Evolutionary conservation across 2,113 vertebrate species (phyloP).

Genomic region (Macheiramphus alcinus): DNA sequence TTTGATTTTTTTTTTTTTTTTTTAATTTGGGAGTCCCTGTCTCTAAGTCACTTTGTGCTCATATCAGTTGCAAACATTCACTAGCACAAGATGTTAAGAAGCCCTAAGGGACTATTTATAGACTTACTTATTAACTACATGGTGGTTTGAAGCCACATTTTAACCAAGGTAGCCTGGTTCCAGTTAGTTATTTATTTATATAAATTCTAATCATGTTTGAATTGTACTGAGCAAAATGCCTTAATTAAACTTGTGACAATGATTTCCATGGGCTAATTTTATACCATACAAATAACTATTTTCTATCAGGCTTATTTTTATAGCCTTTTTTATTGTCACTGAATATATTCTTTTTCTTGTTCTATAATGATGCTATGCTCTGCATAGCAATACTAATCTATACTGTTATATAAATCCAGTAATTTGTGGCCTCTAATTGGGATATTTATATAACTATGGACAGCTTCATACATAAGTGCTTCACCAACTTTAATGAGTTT

Average conservation of each 20-base stretch:
- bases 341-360: not conserved
- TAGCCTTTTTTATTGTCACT: not conserved
- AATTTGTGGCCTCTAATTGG: not conserved
- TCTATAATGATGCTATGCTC: not conserved
- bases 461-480: not conserved
- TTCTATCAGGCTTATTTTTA: constrained; percentile 14
- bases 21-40: not conserved
- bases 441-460: not conserved
- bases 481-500: not conserved
- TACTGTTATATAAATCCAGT: not conserved
- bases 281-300: not conserved
- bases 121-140: not conserved
- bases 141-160: not conserved
- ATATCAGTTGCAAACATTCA: not conserved
- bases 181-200: not conserved
- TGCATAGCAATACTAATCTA: not conserved
- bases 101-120: not conserved
- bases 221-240: not conserved
- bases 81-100: not conserved
- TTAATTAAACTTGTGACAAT: not conserved
- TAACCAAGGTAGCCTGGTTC: not conserved
- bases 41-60: not conserved
- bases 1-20: not conserved
- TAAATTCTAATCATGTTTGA: not conserved
- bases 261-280: not conserved